phyloP scores from a whole-genome alignment of 2,888 invertebrate genomes.

The Ormyrus pomaceus region DNA sequence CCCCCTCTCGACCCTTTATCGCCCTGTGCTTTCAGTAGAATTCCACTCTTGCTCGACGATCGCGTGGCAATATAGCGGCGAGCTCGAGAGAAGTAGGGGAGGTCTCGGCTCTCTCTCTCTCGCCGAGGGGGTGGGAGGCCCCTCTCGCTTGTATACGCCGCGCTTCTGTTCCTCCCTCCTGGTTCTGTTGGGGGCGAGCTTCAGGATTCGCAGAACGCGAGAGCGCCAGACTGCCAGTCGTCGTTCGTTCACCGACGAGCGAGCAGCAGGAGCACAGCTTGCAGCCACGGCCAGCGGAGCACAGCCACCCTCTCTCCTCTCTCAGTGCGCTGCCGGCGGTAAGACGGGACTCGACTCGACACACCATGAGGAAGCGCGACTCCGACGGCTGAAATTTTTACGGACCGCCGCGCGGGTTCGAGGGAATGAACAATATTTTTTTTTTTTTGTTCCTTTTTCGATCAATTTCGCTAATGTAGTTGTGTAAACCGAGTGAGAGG shows the following conservation, averaged over 20 bases:
- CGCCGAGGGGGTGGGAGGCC: not conserved
- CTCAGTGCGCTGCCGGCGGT: conserved; percentile 26
- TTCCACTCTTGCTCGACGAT: not conserved
- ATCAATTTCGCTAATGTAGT: not conserved
- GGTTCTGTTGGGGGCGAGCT: conserved; percentile 59
- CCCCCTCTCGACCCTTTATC: not conserved
- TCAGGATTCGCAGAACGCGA: conserved; percentile 61
- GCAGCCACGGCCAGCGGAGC: not conserved
- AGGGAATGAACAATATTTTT: no score
- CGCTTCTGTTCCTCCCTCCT: conserved; percentile 38
- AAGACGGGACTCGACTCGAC: conserved; percentile 3
- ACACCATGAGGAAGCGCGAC: no score
- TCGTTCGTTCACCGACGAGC: conserved; percentile 73
- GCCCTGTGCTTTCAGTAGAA: not conserved
- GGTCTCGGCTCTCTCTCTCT: not conserved
- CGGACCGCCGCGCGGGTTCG: no score
- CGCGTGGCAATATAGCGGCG: not conserved
- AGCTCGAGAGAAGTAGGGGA: not conserved
- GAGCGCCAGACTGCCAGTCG: conserved; percentile 70
- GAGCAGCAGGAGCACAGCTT: conserved; percentile 56
- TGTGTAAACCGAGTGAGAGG: not conserved
- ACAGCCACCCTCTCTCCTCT: conserved; percentile 38
- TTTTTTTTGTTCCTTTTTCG: no score
- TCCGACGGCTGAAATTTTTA: no score
- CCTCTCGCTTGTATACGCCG: not conserved